Conservation (phyloP, 2,797 vertebrate species). For the Rhinatrema bivittatum region DNA sequence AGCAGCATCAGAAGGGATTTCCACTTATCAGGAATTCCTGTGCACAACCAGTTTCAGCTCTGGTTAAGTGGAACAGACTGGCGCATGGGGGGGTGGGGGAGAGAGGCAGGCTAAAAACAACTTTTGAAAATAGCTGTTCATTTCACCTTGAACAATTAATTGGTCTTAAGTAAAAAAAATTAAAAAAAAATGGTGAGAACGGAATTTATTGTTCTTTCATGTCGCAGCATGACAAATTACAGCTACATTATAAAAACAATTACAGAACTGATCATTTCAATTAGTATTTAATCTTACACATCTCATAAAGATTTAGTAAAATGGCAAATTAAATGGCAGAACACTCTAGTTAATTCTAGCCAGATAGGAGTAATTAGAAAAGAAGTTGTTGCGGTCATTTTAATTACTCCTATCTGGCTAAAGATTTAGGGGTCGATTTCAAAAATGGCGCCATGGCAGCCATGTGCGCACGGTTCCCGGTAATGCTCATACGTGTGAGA, state of each 20-base stretch:
- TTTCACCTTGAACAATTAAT: conserved; percentile 54
- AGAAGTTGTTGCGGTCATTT: no score
- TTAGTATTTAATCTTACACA: no score
- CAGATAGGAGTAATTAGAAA: no score
- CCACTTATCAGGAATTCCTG: conserved; percentile 41
- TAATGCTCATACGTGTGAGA: no score
- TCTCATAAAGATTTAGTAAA: no score
- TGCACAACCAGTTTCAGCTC: conserved; percentile 44
- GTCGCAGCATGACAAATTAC: conserved; percentile 22
- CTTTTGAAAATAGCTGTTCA: conserved; percentile 35
- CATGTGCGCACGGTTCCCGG: no score
- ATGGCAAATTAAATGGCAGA: no score
- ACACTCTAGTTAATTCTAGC: no score
- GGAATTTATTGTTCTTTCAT: conserved; percentile 50
- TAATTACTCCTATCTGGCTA: no score
- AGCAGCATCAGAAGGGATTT: conserved; percentile 40
- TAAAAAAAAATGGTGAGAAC: conserved; percentile 44
- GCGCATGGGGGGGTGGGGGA: conserved; percentile 22
- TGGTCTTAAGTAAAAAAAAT: conserved; percentile 37
- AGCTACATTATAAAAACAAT: conserved; percentile 23
- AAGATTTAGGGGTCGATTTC: no score
- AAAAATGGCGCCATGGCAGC: no score
- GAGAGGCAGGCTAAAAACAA: conserved; percentile 52
- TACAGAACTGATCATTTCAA: conserved; percentile 43
- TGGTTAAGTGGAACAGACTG: conserved; percentile 44